Evolutionary conservation across 1,140 invertebrate genomes (phyloP), one percentile per base, ranked within the genome.

Genomic region (Planococcus citri): DNA sequence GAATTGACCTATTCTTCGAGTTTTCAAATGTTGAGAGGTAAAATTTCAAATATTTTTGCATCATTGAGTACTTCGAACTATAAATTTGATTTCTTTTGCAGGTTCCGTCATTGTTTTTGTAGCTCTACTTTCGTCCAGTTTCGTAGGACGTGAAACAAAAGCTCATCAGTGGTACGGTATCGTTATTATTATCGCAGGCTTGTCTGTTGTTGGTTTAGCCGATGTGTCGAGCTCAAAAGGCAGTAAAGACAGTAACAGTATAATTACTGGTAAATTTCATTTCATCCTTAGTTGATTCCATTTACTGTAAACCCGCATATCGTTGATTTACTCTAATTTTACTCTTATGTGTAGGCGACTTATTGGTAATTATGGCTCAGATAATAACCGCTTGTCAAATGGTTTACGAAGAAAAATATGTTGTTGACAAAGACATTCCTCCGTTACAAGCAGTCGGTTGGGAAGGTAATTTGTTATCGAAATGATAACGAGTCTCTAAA

Each of bases 21-120:
- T 76, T 97, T 96, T 78, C 95, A 97, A 82, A 98, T 98, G 95
- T 86, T 98, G 73, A 82, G 95, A 83, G 93, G 92, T 86, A 75
- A 70, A 73, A 73, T 9, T 10, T 4, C 10, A 17, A 17, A 14
- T 14, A 37, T 37, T 37, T 37, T 33, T 33, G 3, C 29, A 33
- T 33, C 41, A n/a, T 6, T 14, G 10, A 51, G 4, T 51, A 6
- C 2, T 51, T 51, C 41, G 3, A 51, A 51, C n/a, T 9, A 2
- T 51, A 51, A 51, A 17, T n/a, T 9, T 51, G 41, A 33, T 12
- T 12, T 33, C 17, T n/a, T 4, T 51, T 78, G 38, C 74, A 90
- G 88, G 90, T 70, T 87, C 94, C 72, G 88, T 96, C 0, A 95
- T 98, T 71, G 83, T 98, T 9, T 98, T 98, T 79, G 95, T 95